Conservation (phyloP, 1,140 invertebrate genomes). For the Pachyrhynchus sulphureomaculatus region DNA sequence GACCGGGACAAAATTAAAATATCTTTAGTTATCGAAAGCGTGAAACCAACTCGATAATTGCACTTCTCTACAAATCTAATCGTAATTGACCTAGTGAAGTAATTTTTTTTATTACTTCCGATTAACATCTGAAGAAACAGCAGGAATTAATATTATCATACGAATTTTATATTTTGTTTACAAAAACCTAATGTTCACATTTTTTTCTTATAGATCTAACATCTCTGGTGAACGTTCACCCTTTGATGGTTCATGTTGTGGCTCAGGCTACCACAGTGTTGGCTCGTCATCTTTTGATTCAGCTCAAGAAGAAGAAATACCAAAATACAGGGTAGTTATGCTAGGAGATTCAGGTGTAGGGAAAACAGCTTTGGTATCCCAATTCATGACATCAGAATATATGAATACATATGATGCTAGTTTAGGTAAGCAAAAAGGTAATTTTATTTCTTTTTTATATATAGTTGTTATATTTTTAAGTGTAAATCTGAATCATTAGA, state of each 20-base stretch:
- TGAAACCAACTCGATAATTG: too few species aligned
- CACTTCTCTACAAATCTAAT: too few species aligned
- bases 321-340: constrained; percentile 78
- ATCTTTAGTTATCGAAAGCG: too few species aligned
- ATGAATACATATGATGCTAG: constrained; percentile 90
- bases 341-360: constrained; percentile 81
- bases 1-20: too few species aligned
- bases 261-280: constrained; percentile 68
- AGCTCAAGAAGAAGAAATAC: constrained; percentile 59
- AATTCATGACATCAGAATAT: constrained; percentile 93
- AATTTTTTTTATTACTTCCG: too few species aligned
- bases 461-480: too few species aligned
- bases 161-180: too few species aligned
- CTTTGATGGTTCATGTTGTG: constrained; percentile 81
- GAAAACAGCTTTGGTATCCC: constrained; percentile 83
- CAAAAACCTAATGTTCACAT: too few species aligned
- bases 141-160: too few species aligned
- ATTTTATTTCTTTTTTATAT: background rate
- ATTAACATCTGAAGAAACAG: too few species aligned
- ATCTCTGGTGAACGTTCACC: constrained; percentile 78
- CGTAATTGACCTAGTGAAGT: too few species aligned
- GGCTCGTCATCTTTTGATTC: constrained; percentile 59
- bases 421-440: constrained; percentile 63
- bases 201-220: constrained; percentile 61
- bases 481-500: too few species aligned